Evolutionary conservation across 2,113 vertebrate genomes (phyloP), one percentile per base, ranked within the genome.

Genomic region (Centropus unirufus): DNA sequence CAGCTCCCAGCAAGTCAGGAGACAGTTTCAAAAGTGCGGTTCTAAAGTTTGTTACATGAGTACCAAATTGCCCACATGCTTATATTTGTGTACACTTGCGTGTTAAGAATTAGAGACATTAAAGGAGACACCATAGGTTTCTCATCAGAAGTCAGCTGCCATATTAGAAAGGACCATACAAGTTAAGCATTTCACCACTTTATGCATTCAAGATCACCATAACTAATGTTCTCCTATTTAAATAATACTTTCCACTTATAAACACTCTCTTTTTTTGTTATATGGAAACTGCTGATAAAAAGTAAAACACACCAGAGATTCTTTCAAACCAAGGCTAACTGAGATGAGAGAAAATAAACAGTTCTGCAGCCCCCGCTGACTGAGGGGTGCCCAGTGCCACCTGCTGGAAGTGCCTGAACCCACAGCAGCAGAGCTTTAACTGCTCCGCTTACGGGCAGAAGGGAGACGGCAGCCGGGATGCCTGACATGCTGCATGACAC

Each of bases 391-490:
- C 2, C 14, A 90, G 67, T 67, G 78, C 83, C 64, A 73, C 34
- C 80, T 89, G 75, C 46, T 72, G 87, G 92, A 70, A 84, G 44
- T 3, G 6, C 30, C 76, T 22, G 39, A 36, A 29, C 17, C 12
- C 49, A 47, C 3, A 2, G 36, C n/a, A 74, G 42, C 36, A 29
- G 30, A 70, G 21, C 47, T 23, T 77, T 39, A 44, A 9, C 19
- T 13, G 32, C 42, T 52, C 67, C 12, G 8, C 0, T 0, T 27
- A 13, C 1, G 1, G 20, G 18, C 46, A n/a, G 30, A 21, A 21
- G 32, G 24, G 13, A n/a, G 15, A 3, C 30, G 34, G 34, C 8
- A 70, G 34, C 16, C 20, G 46, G 30, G 51, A 64, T 6, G 30
- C 4, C 1, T 46, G 63, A 84, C 29, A 23, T 34, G 7, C 1